A percentile compares a stretch with the other conserved stretches of the same genome.
phyloP scores from a whole-genome alignment of 2,888 invertebrate species.

The Lithophane socia region DNA sequence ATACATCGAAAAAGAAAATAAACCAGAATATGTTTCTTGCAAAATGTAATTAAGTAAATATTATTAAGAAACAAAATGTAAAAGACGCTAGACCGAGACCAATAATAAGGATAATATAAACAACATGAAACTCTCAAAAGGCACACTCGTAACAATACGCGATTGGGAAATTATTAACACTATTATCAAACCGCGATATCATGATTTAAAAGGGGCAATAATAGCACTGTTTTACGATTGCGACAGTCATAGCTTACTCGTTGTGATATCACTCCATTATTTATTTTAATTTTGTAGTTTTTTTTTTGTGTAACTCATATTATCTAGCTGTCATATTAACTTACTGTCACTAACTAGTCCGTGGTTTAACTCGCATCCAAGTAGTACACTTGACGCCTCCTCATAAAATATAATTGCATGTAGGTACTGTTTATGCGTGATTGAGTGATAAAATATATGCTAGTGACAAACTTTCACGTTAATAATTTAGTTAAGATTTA shows the following conservation, averaged over 20 bases:
- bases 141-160: constrained; percentile 12
- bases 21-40: not conserved
- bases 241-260: not conserved
- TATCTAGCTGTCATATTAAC: not conserved
- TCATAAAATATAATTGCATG: not conserved
- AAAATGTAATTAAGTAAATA: constrained; percentile 30
- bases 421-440: not conserved
- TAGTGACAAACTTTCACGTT: not conserved
- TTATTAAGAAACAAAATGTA: constrained; percentile 27
- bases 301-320: not conserved
- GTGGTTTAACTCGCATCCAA: not conserved
- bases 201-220: not conserved
- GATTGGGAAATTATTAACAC: not conserved
- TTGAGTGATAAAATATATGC: not conserved
- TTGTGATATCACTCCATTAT: not conserved
- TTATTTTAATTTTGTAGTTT: not conserved
- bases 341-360: not conserved
- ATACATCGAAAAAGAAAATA: not conserved
- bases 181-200: not conserved
- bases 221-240: not conserved
- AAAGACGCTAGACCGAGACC: constrained; percentile 13
- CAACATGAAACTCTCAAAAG: constrained; percentile 17
- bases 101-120: constrained; percentile 38
- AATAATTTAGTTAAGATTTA: not conserved
- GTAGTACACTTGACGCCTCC: not conserved